Conservation (phyloP, 2,888 invertebrate species). For the Pachycephus smyrnensis region DNA sequence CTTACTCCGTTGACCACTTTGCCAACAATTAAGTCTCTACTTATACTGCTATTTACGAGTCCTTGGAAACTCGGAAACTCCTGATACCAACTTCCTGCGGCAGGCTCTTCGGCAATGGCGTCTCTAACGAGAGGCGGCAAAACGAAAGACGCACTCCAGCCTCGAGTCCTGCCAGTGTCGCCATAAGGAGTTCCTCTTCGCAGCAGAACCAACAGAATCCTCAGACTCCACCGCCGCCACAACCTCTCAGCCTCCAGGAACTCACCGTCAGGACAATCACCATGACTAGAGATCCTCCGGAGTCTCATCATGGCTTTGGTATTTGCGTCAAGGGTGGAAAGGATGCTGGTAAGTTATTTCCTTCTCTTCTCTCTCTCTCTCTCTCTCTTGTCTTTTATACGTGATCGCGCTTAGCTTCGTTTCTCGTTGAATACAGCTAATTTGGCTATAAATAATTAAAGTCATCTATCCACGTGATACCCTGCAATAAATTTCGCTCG, state of each 20-base stretch:
- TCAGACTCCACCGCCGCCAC: constrained; percentile 66
- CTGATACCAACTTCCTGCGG: not conserved
- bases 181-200: constrained; percentile 49
- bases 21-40: no score
- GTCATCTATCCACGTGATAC: no score
- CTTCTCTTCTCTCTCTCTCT: no score
- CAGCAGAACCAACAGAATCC: constrained; percentile 60
- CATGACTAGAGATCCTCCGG: constrained; percentile 85
- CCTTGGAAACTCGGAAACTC: not conserved
- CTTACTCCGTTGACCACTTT: no score
- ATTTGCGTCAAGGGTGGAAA: constrained; percentile 93
- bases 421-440: no score
- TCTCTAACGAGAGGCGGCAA: constrained; percentile 53
- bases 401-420: no score
- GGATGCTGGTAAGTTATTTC: constrained; percentile 78
- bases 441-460: no score
- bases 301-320: constrained; percentile 87
- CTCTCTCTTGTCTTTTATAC: no score
- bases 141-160: constrained; percentile 83
- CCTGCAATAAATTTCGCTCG: no score
- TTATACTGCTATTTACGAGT: no score
- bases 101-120: constrained; percentile 65
- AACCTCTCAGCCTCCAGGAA: constrained; percentile 77
- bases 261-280: constrained; percentile 85
- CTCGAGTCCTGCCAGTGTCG: constrained; percentile 76